Evolutionary conservation across 2,113 vertebrate species (phyloP).

Genomic region (Sialia sialis): DNA sequence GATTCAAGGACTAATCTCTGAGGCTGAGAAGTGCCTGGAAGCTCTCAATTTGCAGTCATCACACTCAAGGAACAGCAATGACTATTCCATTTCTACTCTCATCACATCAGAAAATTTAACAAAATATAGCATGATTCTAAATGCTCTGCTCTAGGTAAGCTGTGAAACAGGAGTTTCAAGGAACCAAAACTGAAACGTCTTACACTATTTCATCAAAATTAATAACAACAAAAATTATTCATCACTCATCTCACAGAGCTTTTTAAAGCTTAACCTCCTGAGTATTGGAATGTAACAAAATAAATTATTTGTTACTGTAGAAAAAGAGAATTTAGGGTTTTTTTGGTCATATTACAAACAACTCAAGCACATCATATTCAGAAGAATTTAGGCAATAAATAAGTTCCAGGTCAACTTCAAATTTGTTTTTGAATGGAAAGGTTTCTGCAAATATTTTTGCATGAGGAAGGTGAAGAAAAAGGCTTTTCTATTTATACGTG

Average conservation of each 20-base stretch:
- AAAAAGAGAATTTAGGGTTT: neutral
- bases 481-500: neutral
- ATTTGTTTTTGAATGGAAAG: neutral
- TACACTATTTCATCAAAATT: neutral
- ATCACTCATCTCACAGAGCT: neutral
- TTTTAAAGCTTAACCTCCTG: neutral
- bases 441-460: neutral
- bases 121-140: neutral
- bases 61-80: neutral
- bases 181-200: neutral
- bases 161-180: neutral
- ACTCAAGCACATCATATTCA: neutral
- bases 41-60: neutral
- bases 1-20: neutral
- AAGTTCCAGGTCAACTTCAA: neutral
- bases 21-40: neutral
- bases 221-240: neutral
- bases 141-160: neutral
- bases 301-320: neutral
- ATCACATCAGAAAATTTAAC: neutral
- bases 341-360: neutral
- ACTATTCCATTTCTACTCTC: neutral
- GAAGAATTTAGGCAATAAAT: neutral
- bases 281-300: neutral
- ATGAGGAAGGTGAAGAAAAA: neutral